Evolutionary conservation across 2,888 invertebrate species (phyloP).

Genomic region (Sceliomorpha sp.): DNA sequence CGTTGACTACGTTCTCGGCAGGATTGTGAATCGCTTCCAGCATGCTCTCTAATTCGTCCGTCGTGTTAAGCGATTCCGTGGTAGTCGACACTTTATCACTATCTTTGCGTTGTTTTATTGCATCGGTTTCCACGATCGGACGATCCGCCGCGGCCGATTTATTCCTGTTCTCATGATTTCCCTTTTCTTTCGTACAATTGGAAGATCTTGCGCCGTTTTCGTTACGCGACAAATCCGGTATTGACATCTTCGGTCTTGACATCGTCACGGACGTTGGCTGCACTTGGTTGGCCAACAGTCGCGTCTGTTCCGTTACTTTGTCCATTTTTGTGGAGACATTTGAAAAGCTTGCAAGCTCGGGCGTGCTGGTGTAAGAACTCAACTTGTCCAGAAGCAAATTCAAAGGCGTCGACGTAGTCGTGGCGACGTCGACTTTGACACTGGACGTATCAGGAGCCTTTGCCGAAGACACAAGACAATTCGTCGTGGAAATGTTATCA

Average conservation of each 20-base stretch:
- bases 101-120: conserved; percentile 53
- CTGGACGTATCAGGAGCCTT: conserved; percentile 16
- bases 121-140: conserved; percentile 66
- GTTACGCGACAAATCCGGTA: conserved; percentile 65
- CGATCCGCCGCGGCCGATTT: conserved; percentile 69
- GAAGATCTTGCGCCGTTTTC: conserved; percentile 34
- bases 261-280: conserved; percentile 69
- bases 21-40: conserved; percentile 79
- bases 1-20: conserved; percentile 69
- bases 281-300: conserved; percentile 45
- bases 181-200: conserved; percentile 15
- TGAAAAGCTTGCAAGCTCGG: conserved; percentile 49
- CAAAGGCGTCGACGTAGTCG: conserved; percentile 26
- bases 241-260: conserved; percentile 69
- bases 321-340: conserved; percentile 30
- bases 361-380: conserved; percentile 35
- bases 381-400: conserved; percentile 46
- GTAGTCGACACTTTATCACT: conserved; percentile 23
- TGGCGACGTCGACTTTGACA: conserved; percentile 14
- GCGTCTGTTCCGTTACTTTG: conserved; percentile 30
- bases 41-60: conserved; percentile 80
- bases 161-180: conserved; percentile 26
- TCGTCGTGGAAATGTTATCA: conserved; percentile 6
- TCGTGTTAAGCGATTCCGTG: conserved; percentile 76
- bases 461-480: neutral